Percentiles rank a stretch among this genome's conserved stretches.
phyloP scores from a whole-genome alignment of 2,888 invertebrate genomes.

The Sesia bembeciformis region DNA sequence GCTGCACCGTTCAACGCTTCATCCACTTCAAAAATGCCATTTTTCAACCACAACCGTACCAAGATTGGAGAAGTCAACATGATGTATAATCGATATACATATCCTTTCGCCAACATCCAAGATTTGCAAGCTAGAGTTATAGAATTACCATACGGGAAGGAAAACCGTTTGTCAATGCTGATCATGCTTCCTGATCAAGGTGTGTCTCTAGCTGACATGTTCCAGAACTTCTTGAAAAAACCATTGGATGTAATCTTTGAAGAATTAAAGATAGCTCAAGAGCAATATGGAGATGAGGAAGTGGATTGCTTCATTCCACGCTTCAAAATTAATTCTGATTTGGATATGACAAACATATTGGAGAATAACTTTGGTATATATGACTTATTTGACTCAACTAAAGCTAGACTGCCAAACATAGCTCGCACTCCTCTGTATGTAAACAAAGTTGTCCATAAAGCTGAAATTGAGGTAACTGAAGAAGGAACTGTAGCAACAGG shows the following conservation, averaged over 20 bases:
- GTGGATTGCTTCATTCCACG: slow-evolving; percentile 78
- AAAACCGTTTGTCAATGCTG: slow-evolving; percentile 75
- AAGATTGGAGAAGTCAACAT: slow-evolving; percentile 77
- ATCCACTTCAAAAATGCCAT: slow-evolving; percentile 65
- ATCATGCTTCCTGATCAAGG: slow-evolving; percentile 77
- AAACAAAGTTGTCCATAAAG: slow-evolving; percentile 78
- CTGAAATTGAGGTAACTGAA: slow-evolving; percentile 83
- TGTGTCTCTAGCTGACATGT: slow-evolving; percentile 63
- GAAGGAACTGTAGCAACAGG: slow-evolving; percentile 81
- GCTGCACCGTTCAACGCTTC: slow-evolving; percentile 75
- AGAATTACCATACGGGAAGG: slow-evolving; percentile 79
- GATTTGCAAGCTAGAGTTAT: slow-evolving; percentile 76
- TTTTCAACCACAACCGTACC: slow-evolving; percentile 70
- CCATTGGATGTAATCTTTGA: slow-evolving; percentile 66
- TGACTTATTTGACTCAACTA: slow-evolving; percentile 72
- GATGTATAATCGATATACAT: slow-evolving; percentile 80
- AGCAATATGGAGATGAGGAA: slow-evolving; percentile 74
- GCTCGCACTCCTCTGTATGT: slow-evolving; percentile 67
- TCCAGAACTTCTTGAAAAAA: slow-evolving; percentile 57
- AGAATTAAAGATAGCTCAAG: slow-evolving; percentile 56
- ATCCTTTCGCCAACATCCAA: slow-evolving; percentile 72
- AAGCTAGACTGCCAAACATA: slow-evolving; percentile 53
- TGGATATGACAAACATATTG: slow-evolving; percentile 70
- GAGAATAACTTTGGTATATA: slow-evolving; percentile 47
- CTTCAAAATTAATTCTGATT: slow-evolving; percentile 74